Evolutionary conservation across 2,113 vertebrate species (phyloP), one percentile per base, ranked within the genome.

Genomic region (Gopherus evgoodei): DNA sequence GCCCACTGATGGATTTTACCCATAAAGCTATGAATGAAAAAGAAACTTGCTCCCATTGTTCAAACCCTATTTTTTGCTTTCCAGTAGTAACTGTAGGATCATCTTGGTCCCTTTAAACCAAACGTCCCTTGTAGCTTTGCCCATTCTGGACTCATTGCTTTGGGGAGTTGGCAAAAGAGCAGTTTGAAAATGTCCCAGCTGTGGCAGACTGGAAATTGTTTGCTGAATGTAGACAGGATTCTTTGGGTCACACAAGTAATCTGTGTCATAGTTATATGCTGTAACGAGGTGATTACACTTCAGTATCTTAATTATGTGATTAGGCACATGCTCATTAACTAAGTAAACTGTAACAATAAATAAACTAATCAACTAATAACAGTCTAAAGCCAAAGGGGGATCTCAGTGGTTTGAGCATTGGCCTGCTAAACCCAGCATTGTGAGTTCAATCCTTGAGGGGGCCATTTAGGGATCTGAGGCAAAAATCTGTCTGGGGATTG

Each of bases 241-340:
- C 90, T 62, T 65, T 56, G 2, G 4, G 83, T 91, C 91, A 90
- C 93, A 83, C 82, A 92, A 81, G 95, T 94, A 49, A 90, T 96
- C 91, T 91, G 0, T 0, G 52, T 86, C 53, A 90, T 47, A 84
- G 49, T 75, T 52, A 50, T 59, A 88, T 52, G 83, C 88, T 95
- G 93, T 93, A 96, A 95, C 94, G 93, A 92, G 94, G 72, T 93
- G 97, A 93, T 96, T 93, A 93, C 95, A 93, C 90, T 94, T 93
- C 5, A 9, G 80, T 95, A 93, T 95, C 94, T 96, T 95, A 94
- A 91, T 86, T 95, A 92, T 95, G 93, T 95, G 95, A 97, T 97
- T 97, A 95, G 93, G 92, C 95, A 94, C 88, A 83, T 96, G 96
- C 89, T 95, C 4, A 21, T 94, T 95, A 96, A 90, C 93, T 93